Percentiles rank a stretch among this genome's conserved stretches.
Evolutionary conservation across 2,113 vertebrate genomes (phyloP).

Genomic region (Clarias magur): DNA sequence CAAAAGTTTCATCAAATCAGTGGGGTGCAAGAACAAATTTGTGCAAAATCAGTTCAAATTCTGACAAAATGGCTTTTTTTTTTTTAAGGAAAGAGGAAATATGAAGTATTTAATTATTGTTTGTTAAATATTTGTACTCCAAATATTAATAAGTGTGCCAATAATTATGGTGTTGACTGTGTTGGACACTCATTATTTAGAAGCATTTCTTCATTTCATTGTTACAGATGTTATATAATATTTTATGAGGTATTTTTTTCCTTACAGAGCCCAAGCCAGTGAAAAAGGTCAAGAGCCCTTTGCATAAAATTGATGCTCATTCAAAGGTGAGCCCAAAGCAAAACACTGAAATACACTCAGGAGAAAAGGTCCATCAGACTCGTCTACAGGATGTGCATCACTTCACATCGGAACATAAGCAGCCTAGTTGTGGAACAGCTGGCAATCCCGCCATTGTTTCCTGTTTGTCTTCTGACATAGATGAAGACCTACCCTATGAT

Average conservation of each 20-base stretch:
- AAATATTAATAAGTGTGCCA: neutral
- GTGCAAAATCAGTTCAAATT: neutral
- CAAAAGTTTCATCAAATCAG: neutral
- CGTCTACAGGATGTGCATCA: conserved; percentile 26
- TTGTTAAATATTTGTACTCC: neutral
- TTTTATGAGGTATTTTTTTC: neutral
- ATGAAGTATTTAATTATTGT: neutral
- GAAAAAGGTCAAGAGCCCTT: conserved; percentile 18
- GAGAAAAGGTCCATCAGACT: conserved; percentile 25
- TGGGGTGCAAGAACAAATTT: neutral
- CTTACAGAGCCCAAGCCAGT: conserved; percentile 41
- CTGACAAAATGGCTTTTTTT: neutral
- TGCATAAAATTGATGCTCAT: conserved; percentile 14
- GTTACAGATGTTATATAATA: neutral
- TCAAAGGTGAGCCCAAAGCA: conserved; percentile 4
- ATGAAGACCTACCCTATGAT: conserved; percentile 46
- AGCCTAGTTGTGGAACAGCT: conserved; percentile 60
- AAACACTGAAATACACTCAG: conserved; percentile 16
- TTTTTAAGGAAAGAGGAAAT: neutral
- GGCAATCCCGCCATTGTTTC: conserved; percentile 57
- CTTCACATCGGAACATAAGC: conserved; percentile 62
- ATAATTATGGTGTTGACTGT: neutral
- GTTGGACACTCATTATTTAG: neutral
- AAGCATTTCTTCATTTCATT: neutral
- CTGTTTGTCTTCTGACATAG: conserved; percentile 50